Conservation (phyloP, 2,113 vertebrate species). For the Charina bottae region DNA sequence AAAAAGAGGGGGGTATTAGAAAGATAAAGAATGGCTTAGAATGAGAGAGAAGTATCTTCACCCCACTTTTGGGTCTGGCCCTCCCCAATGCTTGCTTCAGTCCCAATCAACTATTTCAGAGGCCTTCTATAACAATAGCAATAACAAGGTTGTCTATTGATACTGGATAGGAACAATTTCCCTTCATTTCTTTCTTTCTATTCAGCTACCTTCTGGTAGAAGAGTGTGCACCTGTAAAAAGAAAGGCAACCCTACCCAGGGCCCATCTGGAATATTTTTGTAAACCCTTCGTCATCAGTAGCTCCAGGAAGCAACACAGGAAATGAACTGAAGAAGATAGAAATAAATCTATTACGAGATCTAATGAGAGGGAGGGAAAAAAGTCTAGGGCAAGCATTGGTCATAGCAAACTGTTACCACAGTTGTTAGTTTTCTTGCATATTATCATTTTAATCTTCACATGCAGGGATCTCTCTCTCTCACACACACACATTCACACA, state of each 20-base stretch:
- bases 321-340: background rate
- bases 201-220: background rate
- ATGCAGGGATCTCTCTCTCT: background rate
- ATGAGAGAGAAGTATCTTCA: background rate
- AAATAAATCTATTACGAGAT: constrained; percentile 20
- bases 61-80: background rate
- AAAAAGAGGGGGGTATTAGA: background rate
- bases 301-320: constrained; percentile 9
- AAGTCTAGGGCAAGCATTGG: background rate
- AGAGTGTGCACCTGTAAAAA: background rate
- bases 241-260: background rate
- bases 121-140: background rate
- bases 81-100: background rate
- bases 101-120: background rate
- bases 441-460: constrained; percentile 8
- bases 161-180: background rate
- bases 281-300: background rate
- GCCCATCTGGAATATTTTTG: background rate
- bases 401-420: background rate
- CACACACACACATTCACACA: background rate
- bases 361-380: background rate
- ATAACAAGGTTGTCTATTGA: background rate
- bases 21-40: background rate
- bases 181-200: background rate
- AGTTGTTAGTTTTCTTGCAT: background rate